Evolutionary conservation across 1,140 invertebrate species (phyloP).

Genomic region (Hylyphantes graminicola): DNA sequence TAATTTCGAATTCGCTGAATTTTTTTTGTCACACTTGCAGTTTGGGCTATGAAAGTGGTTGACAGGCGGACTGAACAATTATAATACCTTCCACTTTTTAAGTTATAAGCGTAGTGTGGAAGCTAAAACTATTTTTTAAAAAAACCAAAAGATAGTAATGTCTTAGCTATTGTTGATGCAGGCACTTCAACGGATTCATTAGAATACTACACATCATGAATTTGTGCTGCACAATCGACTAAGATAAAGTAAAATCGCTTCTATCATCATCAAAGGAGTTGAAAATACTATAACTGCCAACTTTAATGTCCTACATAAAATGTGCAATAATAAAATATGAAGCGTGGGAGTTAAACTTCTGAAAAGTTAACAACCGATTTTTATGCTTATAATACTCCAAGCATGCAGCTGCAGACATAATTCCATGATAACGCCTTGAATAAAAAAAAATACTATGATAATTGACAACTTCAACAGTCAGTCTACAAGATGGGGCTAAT

Average conservation of each 20-base stretch:
- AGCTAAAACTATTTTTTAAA: conserved; percentile 15
- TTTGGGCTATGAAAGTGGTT: too few relatives aligned
- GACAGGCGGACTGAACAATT: too few relatives aligned
- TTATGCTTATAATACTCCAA: conserved; percentile 27
- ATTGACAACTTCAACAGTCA: conserved; percentile 38
- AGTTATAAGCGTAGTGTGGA: neutral
- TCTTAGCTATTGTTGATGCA: conserved; percentile 29
- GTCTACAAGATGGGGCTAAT: neutral
- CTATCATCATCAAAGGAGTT: conserved; percentile 10
- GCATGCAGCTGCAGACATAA: neutral
- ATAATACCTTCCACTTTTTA: too few relatives aligned
- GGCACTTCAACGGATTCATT: conserved; percentile 14
- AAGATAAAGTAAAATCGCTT: conserved; percentile 12
- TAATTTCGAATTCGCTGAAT: too few relatives aligned
- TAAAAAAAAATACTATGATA: conserved; percentile 39
- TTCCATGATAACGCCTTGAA: conserved; percentile 1
- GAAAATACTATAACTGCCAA: conserved; percentile 4
- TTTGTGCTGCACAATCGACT: neutral
- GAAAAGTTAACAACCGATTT: neutral
- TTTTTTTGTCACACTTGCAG: too few relatives aligned
- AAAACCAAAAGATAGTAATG: neutral
- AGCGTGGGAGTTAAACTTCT: neutral
- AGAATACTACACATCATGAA: conserved; percentile 3
- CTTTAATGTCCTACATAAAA: conserved; percentile 24
- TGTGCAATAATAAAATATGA: conserved; percentile 7